Base-by-base conservation (phyloP, 2,113 vertebrate species). In the Mormyrus iriodes region DNA sequence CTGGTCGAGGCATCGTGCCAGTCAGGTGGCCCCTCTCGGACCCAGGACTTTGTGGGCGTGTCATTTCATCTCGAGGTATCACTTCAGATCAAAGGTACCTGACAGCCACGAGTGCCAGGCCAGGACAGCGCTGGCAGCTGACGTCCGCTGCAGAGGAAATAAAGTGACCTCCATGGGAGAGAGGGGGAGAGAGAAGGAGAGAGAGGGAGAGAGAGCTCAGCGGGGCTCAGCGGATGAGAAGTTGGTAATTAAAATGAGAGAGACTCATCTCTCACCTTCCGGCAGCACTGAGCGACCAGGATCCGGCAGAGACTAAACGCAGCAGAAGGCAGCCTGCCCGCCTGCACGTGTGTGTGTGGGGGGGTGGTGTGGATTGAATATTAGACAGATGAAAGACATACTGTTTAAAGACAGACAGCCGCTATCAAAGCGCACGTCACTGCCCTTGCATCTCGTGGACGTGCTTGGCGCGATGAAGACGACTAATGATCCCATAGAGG, bases 381-480 rank as follows among this genome's bases (percentile, higher is more conserved):
- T 53, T 51, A 86, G 85, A 86, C 49, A 55, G 51, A 86, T 55
- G 85, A 86, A 86, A 86, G 85, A 53, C 6, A 3, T 51, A 39
- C 85, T 55, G 85, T 55, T 86, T 86, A 86, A 86, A 86, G 85
- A 86, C 48, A 19, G 85, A 86, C 51, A 86, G 51, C 31, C 27
- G 12, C 48, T 86, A 86, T 86, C 85, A 86, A 86, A 86, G 85
- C 85, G 27, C n/a, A 55, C 48, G n/a, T 42, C 13, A 31, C 48
- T 86, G 27, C n/a, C 10, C 51, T 86, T 51, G 31, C 24, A 21
- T 86, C 85, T 53, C 27, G 15, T 31, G 51, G 85, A 86, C 27
- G 85, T 86, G 51, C 27, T 52, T 0, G 48, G 51, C 51, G 17
- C 27, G 0, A 48, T 21, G 13, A 10, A 55, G 49, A 35, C 48